phyloP scores from a whole-genome alignment of 2,113 vertebrate genomes.

The Chaetodon trifascialis region DNA sequence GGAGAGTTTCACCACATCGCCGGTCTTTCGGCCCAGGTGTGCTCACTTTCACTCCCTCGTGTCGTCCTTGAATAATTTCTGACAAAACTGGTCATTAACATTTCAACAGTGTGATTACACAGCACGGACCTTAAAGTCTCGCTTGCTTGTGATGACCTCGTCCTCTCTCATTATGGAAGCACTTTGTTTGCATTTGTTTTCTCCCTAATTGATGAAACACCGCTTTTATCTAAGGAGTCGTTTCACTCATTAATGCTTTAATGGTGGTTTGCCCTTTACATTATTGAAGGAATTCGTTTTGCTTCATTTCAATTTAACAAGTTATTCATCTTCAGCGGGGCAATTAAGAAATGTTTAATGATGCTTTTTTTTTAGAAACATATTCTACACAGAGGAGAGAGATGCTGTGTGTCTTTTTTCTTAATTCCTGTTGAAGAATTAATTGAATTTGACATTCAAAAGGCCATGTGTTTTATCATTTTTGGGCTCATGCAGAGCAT shows the following conservation, averaged over 20 bases:
- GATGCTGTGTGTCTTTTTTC: not conserved
- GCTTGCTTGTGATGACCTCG: not conserved
- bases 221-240: slow-evolving; percentile 2
- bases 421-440: not conserved
- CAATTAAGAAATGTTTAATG: slow-evolving; percentile 32
- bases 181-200: slow-evolving; percentile 29
- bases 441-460: not conserved
- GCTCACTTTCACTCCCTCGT: slow-evolving; percentile 20
- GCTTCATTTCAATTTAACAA: slow-evolving; percentile 2
- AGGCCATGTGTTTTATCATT: not conserved
- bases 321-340: not conserved
- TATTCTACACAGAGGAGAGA: not conserved
- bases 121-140: slow-evolving; percentile 5
- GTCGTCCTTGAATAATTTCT: not conserved
- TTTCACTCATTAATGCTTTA: slow-evolving; percentile 29
- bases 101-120: slow-evolving; percentile 24
- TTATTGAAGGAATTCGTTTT: not conserved
- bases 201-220: slow-evolving; percentile 1
- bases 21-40: slow-evolving; percentile 84
- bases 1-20: slow-evolving; percentile 87
- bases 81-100: slow-evolving; percentile 13
- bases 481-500: not conserved
- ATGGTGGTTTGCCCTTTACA: slow-evolving; percentile 7
- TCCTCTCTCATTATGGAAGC: slow-evolving; percentile 3
- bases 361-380: slow-evolving; percentile 1